Conservation (phyloP, 2,888 invertebrate genomes). For the Flexamia atlantica region DNA sequence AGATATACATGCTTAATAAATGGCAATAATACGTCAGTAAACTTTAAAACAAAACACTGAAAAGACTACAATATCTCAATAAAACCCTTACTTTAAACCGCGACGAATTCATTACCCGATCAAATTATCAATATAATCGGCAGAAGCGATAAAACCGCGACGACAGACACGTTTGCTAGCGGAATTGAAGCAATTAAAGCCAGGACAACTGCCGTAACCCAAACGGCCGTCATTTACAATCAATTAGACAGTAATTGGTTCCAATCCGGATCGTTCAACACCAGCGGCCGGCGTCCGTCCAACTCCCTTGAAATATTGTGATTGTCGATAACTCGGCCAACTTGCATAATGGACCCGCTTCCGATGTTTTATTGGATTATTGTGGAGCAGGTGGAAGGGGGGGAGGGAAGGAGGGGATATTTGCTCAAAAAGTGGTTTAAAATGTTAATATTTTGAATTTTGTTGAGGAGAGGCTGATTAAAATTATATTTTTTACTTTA, state of each 20-base stretch:
- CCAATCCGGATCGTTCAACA: conserved; percentile 43
- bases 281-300: conserved; percentile 1
- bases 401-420: too few species aligned
- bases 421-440: too few species aligned
- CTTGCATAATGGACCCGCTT: not conserved
- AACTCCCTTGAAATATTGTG: conserved; percentile 24
- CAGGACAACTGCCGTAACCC: conserved; percentile 45
- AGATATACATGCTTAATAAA: too few species aligned
- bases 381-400: not conserved
- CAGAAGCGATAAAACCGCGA: conserved; percentile 17
- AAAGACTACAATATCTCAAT: too few species aligned
- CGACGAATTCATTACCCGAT: not conserved
- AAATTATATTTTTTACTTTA: too few species aligned
- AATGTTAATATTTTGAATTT: too few species aligned
- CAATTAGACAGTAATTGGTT: conserved; percentile 48
- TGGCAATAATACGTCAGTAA: too few species aligned
- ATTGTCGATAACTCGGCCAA: conserved; percentile 3
- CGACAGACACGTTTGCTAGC: conserved; percentile 11
- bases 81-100: too few species aligned
- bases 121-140: not conserved
- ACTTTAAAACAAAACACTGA: too few species aligned
- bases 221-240: conserved; percentile 45
- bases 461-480: too few species aligned
- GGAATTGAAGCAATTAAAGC: conserved; percentile 41
- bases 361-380: not conserved